Conservation (phyloP, 1,140 invertebrate genomes). For the Drosophila bocqueti region DNA sequence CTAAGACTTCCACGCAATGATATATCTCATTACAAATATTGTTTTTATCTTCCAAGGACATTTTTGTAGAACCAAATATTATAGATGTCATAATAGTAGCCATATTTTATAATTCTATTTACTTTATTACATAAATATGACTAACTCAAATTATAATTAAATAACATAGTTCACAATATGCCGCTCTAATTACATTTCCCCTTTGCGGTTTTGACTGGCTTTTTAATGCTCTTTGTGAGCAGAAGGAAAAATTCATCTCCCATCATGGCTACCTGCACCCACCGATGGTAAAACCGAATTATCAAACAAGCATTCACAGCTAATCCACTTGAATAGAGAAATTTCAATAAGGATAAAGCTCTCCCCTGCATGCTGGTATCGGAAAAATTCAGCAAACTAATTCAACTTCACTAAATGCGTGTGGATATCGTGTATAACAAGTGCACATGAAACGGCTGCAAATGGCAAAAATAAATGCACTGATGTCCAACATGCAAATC, state of each 20-base stretch:
- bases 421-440: constrained; percentile 10
- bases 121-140: not conserved
- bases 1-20: not conserved
- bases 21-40: not conserved
- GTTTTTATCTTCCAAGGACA: too few relatives aligned
- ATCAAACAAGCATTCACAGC: constrained; percentile 25
- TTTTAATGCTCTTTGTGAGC: not conserved
- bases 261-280: not conserved
- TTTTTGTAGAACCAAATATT: too few relatives aligned
- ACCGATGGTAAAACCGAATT: not conserved
- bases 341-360: constrained; percentile 22
- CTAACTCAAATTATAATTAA: too few relatives aligned
- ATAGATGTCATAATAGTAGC: not conserved
- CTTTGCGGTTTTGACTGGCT: not conserved
- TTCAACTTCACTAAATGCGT: constrained; percentile 39
- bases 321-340: constrained; percentile 36
- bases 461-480: constrained; percentile 39
- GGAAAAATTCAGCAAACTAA: constrained; percentile 22
- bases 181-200: not conserved
- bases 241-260: not conserved
- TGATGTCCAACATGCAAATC: constrained; percentile 14
- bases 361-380: not conserved
- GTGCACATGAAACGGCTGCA: constrained; percentile 33
- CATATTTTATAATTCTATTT: not conserved
- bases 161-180: not conserved